Evolutionary conservation across 2,113 vertebrate genomes (phyloP), one percentile per base, ranked within the genome.

Genomic region (Ranitomeya imitator): DNA sequence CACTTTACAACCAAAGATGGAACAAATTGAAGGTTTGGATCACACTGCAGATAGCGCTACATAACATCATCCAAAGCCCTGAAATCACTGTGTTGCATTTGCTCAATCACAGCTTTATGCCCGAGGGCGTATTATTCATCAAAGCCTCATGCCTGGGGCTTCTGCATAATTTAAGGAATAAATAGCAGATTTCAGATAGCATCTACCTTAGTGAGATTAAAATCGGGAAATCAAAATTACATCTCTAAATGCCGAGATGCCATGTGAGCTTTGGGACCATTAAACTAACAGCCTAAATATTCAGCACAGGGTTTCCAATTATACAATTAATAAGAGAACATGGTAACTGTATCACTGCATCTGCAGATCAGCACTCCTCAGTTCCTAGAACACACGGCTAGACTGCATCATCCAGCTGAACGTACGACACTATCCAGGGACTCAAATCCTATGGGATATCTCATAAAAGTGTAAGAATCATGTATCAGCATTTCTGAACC

Each of bases 321-420:
- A 87, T 55, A 79, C 61, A 55, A 80, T 80, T 87, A 87, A 87
- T 71, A 55, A 80, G 63, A 59, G 69, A 57, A 71, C n/a, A 31
- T 74, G 80, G n/a, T 26, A 76, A 12, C 71, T 73, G 63, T 37
- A 83, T 52, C n/a, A 61, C 11, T 14, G 54, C 59, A 63, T 83
- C 16, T 76, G 69, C 37, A 77, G 59, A 83, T 74, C n/a, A 76
- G 76, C 65, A 16, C 26, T 54, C 65, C 8, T 59, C 51, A 31
- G 21, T 76, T 67, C 60, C 14, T 21, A 65, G 73, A n/a, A 60
- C 21, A 65, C 61, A 80, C 51, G 65, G 71, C 80, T 57, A 18
- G 23, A 84, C 55, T 83, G 80, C 26, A 74, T 65, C 71, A 61
- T 57, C 18, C 23, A 8, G 45, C 67, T 82, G 15, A 71, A 74